Percentiles rank a stretch among this genome's conserved stretches.
Conservation (phyloP, 2,797 vertebrate genomes). For the Alcedo atthis region DNA sequence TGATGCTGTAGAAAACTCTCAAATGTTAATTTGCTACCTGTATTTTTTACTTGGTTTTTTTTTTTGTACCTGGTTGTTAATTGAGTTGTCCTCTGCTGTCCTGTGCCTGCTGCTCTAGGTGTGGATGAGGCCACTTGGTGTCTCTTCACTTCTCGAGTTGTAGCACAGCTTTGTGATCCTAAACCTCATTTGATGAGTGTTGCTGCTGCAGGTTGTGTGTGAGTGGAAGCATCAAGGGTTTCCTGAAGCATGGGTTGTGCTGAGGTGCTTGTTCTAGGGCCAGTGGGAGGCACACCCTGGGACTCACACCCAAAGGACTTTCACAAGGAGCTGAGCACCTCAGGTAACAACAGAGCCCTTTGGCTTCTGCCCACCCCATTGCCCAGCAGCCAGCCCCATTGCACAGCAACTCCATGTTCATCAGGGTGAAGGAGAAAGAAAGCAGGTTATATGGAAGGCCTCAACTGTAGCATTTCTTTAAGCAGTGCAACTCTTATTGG, state of each 20-base stretch:
- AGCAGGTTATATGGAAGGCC: not conserved
- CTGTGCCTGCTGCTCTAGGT: not conserved
- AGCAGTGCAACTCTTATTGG: not conserved
- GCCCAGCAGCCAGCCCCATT: not conserved
- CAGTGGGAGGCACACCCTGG: fast-evolving
- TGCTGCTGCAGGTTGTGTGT: not conserved
- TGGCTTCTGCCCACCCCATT: not conserved
- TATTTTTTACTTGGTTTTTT: not conserved
- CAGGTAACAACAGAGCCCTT: not conserved
- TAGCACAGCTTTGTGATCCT: fast-evolving
- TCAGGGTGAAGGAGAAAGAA: not conserved
- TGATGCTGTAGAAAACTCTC: not conserved
- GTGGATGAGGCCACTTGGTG: not conserved
- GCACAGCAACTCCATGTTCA: fast-evolving
- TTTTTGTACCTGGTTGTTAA: fast-evolving
- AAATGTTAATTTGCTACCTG: not conserved
- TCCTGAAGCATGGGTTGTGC: not conserved
- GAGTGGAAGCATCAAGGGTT: not conserved
- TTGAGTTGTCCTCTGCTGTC: fast-evolving
- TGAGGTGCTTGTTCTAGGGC: not conserved
- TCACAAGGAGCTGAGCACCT: fast-evolving
- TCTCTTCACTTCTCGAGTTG: fast-evolving
- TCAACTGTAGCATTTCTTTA: not conserved
- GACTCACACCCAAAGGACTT: fast-evolving
- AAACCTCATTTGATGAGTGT: not conserved